A percentile compares a stretch with the other conserved stretches of the same genome.
Conservation (phyloP, 2,797 vertebrate genomes). For the Catharus ustulatus region DNA sequence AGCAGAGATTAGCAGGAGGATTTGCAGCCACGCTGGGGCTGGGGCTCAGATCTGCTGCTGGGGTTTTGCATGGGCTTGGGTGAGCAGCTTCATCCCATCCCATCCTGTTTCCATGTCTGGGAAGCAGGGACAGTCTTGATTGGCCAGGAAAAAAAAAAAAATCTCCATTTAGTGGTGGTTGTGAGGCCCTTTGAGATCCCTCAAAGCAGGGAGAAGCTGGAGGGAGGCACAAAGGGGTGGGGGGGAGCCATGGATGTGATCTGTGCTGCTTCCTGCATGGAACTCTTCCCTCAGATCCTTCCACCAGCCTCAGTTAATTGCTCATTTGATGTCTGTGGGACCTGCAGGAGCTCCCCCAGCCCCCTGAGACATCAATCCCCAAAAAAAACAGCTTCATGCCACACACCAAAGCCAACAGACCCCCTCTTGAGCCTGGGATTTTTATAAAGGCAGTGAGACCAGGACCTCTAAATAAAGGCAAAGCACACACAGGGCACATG, state of each 20-base stretch:
- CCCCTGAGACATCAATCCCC: not conserved
- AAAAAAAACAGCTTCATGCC: not conserved
- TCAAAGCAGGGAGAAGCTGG: not conserved
- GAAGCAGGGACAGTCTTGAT: not conserved
- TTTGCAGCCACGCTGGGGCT: not conserved
- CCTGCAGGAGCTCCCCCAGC: not conserved
- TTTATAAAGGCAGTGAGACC: not conserved
- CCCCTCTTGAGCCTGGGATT: not conserved
- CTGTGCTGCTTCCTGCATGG: rapidly evolving
- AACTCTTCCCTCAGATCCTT: not conserved
- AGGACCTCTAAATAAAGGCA: not conserved
- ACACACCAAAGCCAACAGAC: not conserved
- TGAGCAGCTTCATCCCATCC: not conserved
- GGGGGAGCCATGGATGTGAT: not conserved
- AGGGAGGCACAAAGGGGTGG: not conserved
- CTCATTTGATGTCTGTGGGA: not conserved
- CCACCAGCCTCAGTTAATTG: not conserved
- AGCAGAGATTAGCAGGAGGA: conserved; percentile 2
- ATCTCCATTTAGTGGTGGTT: not conserved
- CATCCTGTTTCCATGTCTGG: not conserved
- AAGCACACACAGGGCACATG: rapidly evolving
- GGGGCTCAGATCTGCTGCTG: not conserved
- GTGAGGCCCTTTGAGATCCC: not conserved
- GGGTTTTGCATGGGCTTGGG: not conserved
- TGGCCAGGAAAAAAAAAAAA: not conserved